phyloP scores from a whole-genome alignment of 1,140 invertebrate genomes.

The Whitmania pigra region DNA sequence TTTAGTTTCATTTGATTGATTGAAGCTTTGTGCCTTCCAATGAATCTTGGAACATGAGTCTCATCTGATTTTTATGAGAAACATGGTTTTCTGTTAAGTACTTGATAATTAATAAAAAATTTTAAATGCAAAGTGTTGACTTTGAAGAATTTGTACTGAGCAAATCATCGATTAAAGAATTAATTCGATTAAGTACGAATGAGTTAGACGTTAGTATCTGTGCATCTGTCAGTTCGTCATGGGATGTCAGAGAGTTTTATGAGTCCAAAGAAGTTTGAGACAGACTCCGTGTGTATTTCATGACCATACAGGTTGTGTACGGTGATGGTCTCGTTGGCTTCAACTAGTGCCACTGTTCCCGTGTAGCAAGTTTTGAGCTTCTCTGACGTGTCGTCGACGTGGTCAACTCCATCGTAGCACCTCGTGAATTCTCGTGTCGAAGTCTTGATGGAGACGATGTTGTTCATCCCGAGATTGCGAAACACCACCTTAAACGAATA shows the following conservation, averaged over 20 bases:
- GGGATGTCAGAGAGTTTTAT: constrained; percentile 3
- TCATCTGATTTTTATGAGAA: too few relatives aligned
- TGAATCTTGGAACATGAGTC: too few relatives aligned
- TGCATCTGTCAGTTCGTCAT: too few relatives aligned
- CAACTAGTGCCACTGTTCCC: neutral
- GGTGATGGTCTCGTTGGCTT: neutral
- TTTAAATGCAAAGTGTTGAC: too few relatives aligned
- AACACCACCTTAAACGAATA: neutral
- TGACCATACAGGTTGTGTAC: neutral
- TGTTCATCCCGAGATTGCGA: neutral
- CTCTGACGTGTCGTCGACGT: neutral
- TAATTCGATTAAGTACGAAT: too few relatives aligned
- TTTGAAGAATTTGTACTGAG: too few relatives aligned
- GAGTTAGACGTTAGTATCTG: too few relatives aligned
- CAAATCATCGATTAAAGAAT: too few relatives aligned
- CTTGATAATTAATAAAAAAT: too few relatives aligned
- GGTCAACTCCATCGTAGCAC: neutral
- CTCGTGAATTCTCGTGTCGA: neutral
- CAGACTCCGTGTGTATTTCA: neutral
- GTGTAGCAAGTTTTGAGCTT: constrained; percentile 8
- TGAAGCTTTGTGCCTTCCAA: too few relatives aligned
- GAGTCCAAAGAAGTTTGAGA: constrained; percentile 2
- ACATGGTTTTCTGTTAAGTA: too few relatives aligned
- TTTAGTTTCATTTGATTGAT: too few relatives aligned
- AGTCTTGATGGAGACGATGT: neutral